Evolutionary conservation across 2,888 invertebrate genomes (phyloP).

Genomic region (Onthophagus sagittarius): DNA sequence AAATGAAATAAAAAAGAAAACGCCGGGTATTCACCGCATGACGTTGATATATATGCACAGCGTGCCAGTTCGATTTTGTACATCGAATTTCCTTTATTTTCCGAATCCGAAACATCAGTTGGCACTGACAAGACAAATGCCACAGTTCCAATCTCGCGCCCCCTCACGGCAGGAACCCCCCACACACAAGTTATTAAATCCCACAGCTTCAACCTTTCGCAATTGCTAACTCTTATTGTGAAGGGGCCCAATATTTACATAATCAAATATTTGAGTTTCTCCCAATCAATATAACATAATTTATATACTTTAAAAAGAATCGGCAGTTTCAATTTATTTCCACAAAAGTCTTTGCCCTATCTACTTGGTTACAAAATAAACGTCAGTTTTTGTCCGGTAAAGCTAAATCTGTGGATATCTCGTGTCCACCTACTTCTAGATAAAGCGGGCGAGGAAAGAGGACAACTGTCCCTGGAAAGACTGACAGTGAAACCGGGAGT

Average conservation of each 20-base stretch:
- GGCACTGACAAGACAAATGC: conserved; percentile 10
- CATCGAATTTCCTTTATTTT: conserved; percentile 6
- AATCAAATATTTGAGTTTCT: too few relatives aligned
- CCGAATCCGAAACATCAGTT: conserved; percentile 11
- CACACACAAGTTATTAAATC: neutral
- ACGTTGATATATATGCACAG: neutral
- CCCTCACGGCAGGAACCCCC: neutral
- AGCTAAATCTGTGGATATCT: neutral
- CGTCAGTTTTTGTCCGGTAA: neutral
- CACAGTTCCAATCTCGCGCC: neutral
- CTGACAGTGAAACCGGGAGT: neutral
- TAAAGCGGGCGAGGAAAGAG: neutral
- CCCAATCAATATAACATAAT: too few relatives aligned
- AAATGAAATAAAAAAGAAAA: neutral
- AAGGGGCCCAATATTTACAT: too few relatives aligned
- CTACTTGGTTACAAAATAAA: neutral
- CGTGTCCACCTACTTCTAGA: neutral
- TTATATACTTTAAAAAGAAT: too few relatives aligned
- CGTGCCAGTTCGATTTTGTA: conserved; percentile 1
- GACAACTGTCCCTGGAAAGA: neutral
- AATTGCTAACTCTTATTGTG: too few relatives aligned
- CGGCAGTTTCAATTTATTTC: too few relatives aligned
- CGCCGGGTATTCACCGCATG: neutral
- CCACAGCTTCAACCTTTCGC: neutral
- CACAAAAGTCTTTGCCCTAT: neutral